Evolutionary conservation across 2,797 vertebrate species (phyloP).

Genomic region (Craterocephalus amniculus): DNA sequence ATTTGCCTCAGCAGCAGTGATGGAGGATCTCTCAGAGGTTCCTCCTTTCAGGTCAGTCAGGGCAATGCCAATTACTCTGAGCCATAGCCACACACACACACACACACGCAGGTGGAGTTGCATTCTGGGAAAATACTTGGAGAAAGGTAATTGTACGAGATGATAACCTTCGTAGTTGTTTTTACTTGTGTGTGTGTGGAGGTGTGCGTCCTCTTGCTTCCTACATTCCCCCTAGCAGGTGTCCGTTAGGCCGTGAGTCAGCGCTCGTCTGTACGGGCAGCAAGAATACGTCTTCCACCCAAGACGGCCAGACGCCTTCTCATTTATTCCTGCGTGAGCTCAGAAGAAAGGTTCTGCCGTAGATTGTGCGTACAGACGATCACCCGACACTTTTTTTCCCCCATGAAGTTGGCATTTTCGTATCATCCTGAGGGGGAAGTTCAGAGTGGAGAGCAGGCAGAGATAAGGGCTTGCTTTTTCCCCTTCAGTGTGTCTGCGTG

Average conservation of each 20-base stretch:
- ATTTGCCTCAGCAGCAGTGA: constrained; percentile 16
- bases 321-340: constrained; percentile 16
- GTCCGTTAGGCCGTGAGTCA: constrained; percentile 63
- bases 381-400: constrained; percentile 14
- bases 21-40: constrained; percentile 28
- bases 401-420: constrained; percentile 31
- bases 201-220: constrained; percentile 43
- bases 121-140: constrained; percentile 64
- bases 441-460: constrained; percentile 33
- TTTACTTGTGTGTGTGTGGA: constrained; percentile 16
- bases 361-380: constrained; percentile 15
- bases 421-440: constrained; percentile 45
- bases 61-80: constrained; percentile 54
- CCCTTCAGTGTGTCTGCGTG: constrained; percentile 31
- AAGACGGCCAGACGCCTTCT: constrained; percentile 8
- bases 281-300: constrained; percentile 13
- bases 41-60: constrained; percentile 43
- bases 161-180: constrained; percentile 50
- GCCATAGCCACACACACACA: constrained; percentile 35
- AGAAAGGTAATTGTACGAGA: constrained; percentile 64
- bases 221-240: constrained; percentile 40
- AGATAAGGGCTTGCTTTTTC: constrained; percentile 58
- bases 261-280: constrained; percentile 53
- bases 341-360: neutral
- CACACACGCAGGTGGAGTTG: constrained; percentile 42